phyloP scores from a whole-genome alignment of 1,140 invertebrate genomes.

The Belonocnema kinseyi region DNA sequence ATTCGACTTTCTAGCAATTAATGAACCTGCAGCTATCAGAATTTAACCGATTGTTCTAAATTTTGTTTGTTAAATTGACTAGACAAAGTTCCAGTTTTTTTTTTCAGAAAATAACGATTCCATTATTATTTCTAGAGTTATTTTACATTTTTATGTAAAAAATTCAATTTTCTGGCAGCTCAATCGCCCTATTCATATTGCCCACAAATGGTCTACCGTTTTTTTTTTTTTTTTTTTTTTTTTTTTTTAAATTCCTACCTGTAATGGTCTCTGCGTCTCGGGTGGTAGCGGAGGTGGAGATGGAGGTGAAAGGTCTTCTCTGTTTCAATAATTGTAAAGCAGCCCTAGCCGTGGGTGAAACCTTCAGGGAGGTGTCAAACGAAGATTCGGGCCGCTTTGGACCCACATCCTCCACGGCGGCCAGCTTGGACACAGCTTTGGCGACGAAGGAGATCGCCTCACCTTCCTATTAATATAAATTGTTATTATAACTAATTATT shows the following conservation, averaged over 20 bases:
- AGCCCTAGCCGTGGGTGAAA: constrained; percentile 69
- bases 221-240: no score
- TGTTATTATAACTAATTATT: background rate
- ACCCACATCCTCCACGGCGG: constrained; percentile 77
- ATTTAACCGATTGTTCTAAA: no score
- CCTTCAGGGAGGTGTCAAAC: constrained; percentile 63
- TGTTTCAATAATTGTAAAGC: constrained; percentile 64
- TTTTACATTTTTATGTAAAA: no score
- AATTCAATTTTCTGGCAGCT: no score
- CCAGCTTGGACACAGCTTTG: constrained; percentile 76
- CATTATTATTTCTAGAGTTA: no score
- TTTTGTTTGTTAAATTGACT: no score
- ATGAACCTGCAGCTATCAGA: no score
- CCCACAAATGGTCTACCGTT: no score
- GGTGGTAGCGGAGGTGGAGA: constrained; percentile 57
- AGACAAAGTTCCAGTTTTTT: no score
- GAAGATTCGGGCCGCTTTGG: constrained; percentile 74
- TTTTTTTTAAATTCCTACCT: constrained; percentile 61
- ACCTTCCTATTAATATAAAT: constrained; percentile 57
- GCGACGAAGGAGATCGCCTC: constrained; percentile 73
- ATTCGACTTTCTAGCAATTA: no score
- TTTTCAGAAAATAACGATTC: no score
- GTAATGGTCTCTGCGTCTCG: constrained; percentile 76
- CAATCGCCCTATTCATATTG: no score
- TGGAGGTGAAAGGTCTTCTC: constrained; percentile 43